phyloP scores from a whole-genome alignment of 2,888 invertebrate species.

The Euphydryas editha region DNA sequence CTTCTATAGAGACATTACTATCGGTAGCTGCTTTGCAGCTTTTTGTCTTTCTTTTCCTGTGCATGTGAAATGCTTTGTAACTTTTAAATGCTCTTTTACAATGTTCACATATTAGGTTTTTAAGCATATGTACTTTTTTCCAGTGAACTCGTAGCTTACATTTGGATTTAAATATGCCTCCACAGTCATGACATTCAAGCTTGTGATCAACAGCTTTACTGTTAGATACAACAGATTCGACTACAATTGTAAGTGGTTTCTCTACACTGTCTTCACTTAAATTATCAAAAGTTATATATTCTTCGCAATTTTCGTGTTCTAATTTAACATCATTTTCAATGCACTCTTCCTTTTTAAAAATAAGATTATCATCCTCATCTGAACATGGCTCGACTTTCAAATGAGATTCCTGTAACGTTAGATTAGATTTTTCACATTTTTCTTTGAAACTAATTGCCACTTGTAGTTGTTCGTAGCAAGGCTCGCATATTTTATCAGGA shows the following conservation, averaged over 20 bases:
- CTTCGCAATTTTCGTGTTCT: constrained; percentile 34
- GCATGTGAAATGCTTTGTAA: constrained; percentile 53
- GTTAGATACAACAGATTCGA: constrained; percentile 26
- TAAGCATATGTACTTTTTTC: constrained; percentile 53
- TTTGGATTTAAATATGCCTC: constrained; percentile 55
- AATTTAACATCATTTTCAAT: constrained; percentile 34
- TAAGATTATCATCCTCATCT: constrained; percentile 19
- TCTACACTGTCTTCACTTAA: constrained; percentile 7
- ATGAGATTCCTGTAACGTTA: constrained; percentile 9
- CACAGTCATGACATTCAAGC: constrained; percentile 60
- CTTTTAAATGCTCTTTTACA: constrained; percentile 58
- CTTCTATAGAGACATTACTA: constrained; percentile 52
- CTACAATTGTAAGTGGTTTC: not conserved
- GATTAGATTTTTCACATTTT: constrained; percentile 52
- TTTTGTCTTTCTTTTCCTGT: constrained; percentile 47
- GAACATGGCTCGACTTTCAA: constrained; percentile 14
- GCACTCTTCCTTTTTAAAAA: constrained; percentile 50
- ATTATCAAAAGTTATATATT: constrained; percentile 11
- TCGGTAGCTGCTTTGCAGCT: constrained; percentile 50
- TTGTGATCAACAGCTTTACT: constrained; percentile 51
- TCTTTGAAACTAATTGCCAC: constrained; percentile 62
- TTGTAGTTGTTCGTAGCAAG: constrained; percentile 64
- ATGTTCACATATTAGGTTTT: constrained; percentile 47
- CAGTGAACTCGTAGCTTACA: constrained; percentile 60
- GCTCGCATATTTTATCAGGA: constrained; percentile 65